phyloP scores from a whole-genome alignment of 1,140 invertebrate species.

The Pseudomyrmex flavicornis region DNA sequence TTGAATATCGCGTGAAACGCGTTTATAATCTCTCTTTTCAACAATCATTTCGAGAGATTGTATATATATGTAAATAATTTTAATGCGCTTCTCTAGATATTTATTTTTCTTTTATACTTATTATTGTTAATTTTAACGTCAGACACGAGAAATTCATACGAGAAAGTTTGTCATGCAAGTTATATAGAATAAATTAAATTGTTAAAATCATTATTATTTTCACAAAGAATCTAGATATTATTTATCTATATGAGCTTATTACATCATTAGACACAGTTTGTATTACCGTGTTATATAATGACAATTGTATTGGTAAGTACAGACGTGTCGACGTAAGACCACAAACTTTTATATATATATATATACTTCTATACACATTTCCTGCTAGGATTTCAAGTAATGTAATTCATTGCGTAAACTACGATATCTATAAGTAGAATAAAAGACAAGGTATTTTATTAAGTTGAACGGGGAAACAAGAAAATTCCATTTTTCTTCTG shows the following conservation, averaged over 20 bases:
- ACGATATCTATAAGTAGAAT: neutral
- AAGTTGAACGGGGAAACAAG: neutral
- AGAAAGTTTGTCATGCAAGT: too few relatives aligned
- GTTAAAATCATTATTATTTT: too few relatives aligned
- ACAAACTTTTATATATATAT: neutral
- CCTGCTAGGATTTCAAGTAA: neutral
- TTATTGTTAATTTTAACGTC: too few relatives aligned
- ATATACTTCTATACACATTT: neutral
- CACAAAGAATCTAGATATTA: neutral
- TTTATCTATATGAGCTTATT: neutral
- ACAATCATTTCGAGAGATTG: too few relatives aligned
- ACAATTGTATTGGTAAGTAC: constrained; percentile 15
- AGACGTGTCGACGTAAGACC: neutral
- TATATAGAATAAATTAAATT: too few relatives aligned
- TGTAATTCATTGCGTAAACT: neutral
- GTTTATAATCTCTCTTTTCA: too few relatives aligned
- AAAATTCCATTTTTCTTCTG: too few relatives aligned
- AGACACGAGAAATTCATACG: too few relatives aligned
- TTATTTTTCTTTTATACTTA: too few relatives aligned
- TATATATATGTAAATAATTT: too few relatives aligned
- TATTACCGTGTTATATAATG: constrained; percentile 30
- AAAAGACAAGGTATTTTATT: neutral
- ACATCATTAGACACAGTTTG: constrained; percentile 1
- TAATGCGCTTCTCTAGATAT: too few relatives aligned
- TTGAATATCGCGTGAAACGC: too few relatives aligned